These are phyloP conservation scores for Pipra filicauda DNA, from an alignment of 2,113 vertebrate genomes.

Conservation along the genomic window DNA sequence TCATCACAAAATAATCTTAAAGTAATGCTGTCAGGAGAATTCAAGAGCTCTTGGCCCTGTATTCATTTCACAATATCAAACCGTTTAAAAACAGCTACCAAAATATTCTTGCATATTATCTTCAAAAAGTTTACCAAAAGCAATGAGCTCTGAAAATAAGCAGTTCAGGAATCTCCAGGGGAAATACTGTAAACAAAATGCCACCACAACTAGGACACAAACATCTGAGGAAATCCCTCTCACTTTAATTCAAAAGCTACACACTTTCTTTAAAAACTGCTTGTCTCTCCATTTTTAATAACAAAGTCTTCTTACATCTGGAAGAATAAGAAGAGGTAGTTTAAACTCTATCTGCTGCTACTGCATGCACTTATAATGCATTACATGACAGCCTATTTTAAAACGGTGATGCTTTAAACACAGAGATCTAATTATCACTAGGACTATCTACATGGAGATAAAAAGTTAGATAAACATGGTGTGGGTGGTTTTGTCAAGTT, in stretches of 20 bases:
- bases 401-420: neutral
- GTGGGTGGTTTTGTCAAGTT: neutral
- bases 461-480: neutral
- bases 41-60: neutral
- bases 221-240: neutral
- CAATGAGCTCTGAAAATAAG: neutral
- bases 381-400: neutral
- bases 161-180: neutral
- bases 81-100: neutral
- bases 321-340: neutral
- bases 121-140: neutral
- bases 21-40: neutral
- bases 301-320: neutral
- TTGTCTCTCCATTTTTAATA: neutral
- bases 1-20: neutral
- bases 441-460: neutral
- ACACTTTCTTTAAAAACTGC: accelerated
- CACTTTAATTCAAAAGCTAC: neutral
- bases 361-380: neutral
- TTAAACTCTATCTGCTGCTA: neutral
- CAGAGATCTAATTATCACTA: neutral
- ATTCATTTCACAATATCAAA: neutral
- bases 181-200: neutral
- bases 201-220: neutral
- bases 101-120: neutral